A percentile compares a stretch with the other conserved stretches of the same genome.
These are phyloP conservation scores for Ips typographus DNA, from an alignment of 1,140 invertebrate genomes.

Conservation along the genomic window DNA sequence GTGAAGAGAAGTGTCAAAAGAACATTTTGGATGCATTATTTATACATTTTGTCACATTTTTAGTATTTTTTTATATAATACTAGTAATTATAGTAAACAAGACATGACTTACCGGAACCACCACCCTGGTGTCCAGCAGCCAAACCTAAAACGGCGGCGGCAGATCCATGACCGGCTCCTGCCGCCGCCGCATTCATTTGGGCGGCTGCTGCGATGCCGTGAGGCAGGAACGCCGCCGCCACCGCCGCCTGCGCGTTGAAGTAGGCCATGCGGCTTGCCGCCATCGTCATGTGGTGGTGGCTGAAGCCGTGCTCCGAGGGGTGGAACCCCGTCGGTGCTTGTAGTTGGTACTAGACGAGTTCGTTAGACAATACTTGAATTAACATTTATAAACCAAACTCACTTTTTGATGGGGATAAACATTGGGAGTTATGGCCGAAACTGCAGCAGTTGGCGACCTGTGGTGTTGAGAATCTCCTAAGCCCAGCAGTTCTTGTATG, in stretches of 20 bases:
- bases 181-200: conserved; percentile 44
- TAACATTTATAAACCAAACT: not conserved
- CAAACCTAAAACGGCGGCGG: conserved; percentile 42
- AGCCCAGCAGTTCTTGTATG: conserved; percentile 85
- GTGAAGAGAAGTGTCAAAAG: no score
- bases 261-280: conserved; percentile 78
- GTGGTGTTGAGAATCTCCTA: conserved; percentile 60
- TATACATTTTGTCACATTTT: not conserved
- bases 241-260: conserved; percentile 85
- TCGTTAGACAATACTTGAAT: not conserved
- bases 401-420: conserved; percentile 48
- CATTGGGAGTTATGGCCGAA: conserved; percentile 51
- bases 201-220: conserved; percentile 58
- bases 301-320: conserved; percentile 55
- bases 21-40: not conserved
- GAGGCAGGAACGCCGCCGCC: conserved; percentile 81
- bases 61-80: no score
- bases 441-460: conserved; percentile 55
- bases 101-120: conserved; percentile 32
- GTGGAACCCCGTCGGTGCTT: conserved; percentile 49
- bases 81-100: no score
- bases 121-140: conserved; percentile 46
- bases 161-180: conserved; percentile 37
- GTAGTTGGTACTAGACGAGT: conserved; percentile 42
- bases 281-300: conserved; percentile 64